Evolutionary conservation across 1,140 invertebrate species (phyloP).

Genomic region (Ctenoplectra terminalis): DNA sequence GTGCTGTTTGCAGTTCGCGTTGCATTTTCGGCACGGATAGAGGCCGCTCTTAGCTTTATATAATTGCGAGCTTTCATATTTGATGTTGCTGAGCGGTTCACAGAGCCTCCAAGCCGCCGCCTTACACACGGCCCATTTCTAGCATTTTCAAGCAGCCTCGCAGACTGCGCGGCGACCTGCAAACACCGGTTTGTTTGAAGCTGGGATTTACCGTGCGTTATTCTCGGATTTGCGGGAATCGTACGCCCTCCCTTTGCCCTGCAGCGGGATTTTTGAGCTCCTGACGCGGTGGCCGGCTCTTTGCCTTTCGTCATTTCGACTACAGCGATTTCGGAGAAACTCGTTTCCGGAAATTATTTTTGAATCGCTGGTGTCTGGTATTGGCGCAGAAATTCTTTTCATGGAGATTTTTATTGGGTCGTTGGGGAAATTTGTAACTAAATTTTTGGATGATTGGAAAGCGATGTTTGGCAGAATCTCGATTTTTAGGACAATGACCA

Average conservation of each 20-base stretch:
- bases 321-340: conserved; percentile 14
- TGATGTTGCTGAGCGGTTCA: conserved; percentile 62
- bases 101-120: conserved; percentile 51
- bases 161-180: conserved; percentile 64
- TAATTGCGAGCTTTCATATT: conserved; percentile 73
- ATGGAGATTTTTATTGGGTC: too few species aligned
- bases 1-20: conserved; percentile 57
- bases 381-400: too few species aligned
- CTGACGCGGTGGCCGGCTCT: background rate
- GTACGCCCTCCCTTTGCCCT: background rate
- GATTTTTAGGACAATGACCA: too few species aligned
- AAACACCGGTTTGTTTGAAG: conserved; percentile 67
- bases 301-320: background rate
- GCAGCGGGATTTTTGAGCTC: conserved; percentile 23
- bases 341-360: background rate
- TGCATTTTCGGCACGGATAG: conserved; percentile 40
- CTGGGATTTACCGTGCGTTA: conserved; percentile 67
- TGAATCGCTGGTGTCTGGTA: too few species aligned
- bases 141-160: conserved; percentile 61
- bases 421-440: too few species aligned
- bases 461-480: too few species aligned
- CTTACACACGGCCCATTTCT: conserved; percentile 65
- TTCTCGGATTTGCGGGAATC: conserved; percentile 60
- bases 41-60: conserved; percentile 64
- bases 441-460: too few species aligned